These are phyloP conservation scores for Penaeus japonicus DNA, from an alignment of 1,140 invertebrate genomes.

Conservation along the genomic window DNA sequence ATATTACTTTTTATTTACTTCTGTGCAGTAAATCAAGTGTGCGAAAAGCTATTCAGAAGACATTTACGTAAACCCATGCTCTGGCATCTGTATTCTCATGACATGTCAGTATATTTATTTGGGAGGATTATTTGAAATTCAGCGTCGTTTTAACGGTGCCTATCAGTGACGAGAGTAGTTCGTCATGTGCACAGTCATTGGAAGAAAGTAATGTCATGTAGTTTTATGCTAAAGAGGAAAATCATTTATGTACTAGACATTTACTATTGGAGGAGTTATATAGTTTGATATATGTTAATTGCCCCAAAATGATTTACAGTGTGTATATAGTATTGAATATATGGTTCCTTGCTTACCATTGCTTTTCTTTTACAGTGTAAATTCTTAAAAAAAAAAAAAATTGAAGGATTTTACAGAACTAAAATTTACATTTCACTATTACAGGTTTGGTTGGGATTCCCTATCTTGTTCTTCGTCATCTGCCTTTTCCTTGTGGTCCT, in stretches of 20 bases:
- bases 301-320: too few species aligned
- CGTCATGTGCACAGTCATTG: neutral
- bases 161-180: neutral
- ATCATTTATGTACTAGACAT: slow-evolving; percentile 53
- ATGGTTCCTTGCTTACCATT: too few species aligned
- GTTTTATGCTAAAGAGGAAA: neutral
- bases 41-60: too few species aligned
- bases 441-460: slow-evolving; percentile 76
- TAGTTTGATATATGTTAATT: too few species aligned
- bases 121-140: neutral
- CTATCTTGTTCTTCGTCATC: slow-evolving; percentile 83
- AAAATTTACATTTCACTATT: slow-evolving; percentile 39
- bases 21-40: too few species aligned
- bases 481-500: slow-evolving; percentile 84
- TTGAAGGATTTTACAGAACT: neutral
- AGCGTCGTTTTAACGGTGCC: neutral
- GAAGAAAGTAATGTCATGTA: neutral
- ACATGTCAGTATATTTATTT: neutral
- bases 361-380: too few species aligned
- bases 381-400: too few species aligned
- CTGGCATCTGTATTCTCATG: neutral
- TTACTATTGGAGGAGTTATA: too few species aligned
- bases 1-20: too few species aligned
- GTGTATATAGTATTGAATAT: too few species aligned
- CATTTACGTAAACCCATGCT: too few species aligned